Conservation (phyloP, 2,888 invertebrate genomes). For the Panopea generosa region DNA sequence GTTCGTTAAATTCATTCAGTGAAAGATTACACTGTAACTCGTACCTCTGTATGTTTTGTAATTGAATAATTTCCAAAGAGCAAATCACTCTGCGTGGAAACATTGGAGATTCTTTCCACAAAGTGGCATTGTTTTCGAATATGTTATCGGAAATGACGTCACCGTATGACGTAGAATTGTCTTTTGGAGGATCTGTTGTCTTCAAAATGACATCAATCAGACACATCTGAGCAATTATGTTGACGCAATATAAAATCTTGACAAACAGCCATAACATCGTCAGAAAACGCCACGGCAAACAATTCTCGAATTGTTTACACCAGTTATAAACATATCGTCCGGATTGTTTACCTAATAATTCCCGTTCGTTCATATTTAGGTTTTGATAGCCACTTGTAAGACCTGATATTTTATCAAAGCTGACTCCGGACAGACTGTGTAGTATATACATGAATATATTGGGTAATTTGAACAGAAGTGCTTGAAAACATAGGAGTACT, state of each 20-base stretch:
- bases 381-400: constrained; percentile 46
- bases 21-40: constrained; percentile 43
- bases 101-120: constrained; percentile 24
- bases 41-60: constrained; percentile 20
- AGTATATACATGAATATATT: constrained; percentile 50
- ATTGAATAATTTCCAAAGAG: constrained; percentile 18
- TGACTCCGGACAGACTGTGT: constrained; percentile 48
- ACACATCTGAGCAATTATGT: constrained; percentile 41
- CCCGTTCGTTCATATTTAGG: constrained; percentile 42
- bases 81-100: constrained; percentile 46
- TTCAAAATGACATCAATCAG: constrained; percentile 33
- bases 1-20: constrained; percentile 44
- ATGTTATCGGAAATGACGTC: constrained; percentile 47
- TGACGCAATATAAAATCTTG: constrained; percentile 50
- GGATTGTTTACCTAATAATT: constrained; percentile 37
- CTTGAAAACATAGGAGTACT: constrained; percentile 46
- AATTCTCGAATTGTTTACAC: constrained; percentile 35
- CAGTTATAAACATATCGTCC: constrained; percentile 51
- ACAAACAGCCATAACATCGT: constrained; percentile 48
- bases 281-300: constrained; percentile 51
- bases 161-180: constrained; percentile 54
- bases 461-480: constrained; percentile 57
- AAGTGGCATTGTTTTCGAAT: constrained; percentile 32
- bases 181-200: constrained; percentile 31
- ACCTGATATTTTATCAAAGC: constrained; percentile 46